These are phyloP conservation scores for Marronus borbonicus DNA, from an alignment of 2,888 invertebrate species.

Conservation along the genomic window DNA sequence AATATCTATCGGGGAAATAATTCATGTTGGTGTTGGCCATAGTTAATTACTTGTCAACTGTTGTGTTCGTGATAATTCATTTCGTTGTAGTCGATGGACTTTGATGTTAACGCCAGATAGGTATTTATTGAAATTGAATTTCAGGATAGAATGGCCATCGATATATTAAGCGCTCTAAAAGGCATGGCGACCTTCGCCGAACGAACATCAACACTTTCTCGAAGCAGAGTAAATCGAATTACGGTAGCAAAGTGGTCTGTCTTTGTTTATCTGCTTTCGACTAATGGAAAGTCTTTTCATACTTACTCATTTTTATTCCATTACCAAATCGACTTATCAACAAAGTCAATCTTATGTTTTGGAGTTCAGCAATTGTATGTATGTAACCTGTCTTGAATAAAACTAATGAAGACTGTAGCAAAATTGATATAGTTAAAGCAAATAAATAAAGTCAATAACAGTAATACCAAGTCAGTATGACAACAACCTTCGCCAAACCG, in stretches of 20 bases:
- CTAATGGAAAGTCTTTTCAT: no score
- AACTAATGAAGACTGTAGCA: no score
- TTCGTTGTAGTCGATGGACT: slow-evolving; percentile 43
- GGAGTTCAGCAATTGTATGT: no score
- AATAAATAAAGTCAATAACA: no score
- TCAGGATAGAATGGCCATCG: slow-evolving; percentile 29
- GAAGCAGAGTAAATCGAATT: background rate
- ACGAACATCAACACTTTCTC: slow-evolving; percentile 17
- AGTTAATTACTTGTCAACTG: slow-evolving; percentile 47
- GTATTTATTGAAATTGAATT: slow-evolving; percentile 44
- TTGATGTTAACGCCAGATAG: slow-evolving; percentile 45
- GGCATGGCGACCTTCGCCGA: slow-evolving; percentile 12
- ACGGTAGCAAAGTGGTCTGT: background rate
- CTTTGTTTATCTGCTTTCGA: no score
- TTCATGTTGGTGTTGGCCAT: slow-evolving; percentile 42
- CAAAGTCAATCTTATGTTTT: no score
- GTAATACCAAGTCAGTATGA: no score
- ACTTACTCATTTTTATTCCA: no score
- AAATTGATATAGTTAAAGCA: no score
- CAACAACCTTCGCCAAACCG: no score
- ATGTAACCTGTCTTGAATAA: no score
- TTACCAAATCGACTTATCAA: no score
- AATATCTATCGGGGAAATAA: slow-evolving; percentile 43
- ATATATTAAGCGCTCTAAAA: slow-evolving; percentile 7
- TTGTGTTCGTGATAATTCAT: slow-evolving; percentile 46